Evolutionary conservation across 2,113 vertebrate genomes (phyloP).

Genomic region (Scomber japonicus): DNA sequence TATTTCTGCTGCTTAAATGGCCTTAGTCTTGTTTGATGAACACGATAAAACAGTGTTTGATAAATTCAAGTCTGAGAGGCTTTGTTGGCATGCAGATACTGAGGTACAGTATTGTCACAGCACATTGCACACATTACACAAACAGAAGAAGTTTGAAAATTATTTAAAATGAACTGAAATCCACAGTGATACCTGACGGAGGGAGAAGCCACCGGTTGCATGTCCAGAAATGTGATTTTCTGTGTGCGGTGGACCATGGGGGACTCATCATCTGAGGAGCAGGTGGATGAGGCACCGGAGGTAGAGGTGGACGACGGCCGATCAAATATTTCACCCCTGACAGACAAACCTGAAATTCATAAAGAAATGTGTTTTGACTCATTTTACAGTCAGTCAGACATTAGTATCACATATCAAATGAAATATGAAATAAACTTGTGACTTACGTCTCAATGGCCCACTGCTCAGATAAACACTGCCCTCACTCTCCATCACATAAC

Average conservation of each 20-base stretch:
- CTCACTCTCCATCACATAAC: conserved; percentile 88
- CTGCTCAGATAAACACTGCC: conserved; percentile 85
- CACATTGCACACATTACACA: too few species aligned
- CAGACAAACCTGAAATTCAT: conserved; percentile 53
- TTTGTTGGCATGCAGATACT: too few species aligned
- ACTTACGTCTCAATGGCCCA: conserved; percentile 85
- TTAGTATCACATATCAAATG: background rate
- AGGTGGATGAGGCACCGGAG: too few species aligned
- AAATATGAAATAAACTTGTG: background rate
- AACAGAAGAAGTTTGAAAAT: too few species aligned
- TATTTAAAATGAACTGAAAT: background rate
- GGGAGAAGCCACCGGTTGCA: conserved; percentile 89
- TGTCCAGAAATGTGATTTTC: conserved; percentile 89
- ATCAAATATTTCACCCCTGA: conserved; percentile 28
- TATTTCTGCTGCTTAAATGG: too few species aligned
- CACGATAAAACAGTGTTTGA: too few species aligned
- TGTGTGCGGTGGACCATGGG: conserved; percentile 72
- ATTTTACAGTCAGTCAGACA: background rate
- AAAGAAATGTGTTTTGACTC: background rate
- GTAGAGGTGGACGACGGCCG: conserved; percentile 62
- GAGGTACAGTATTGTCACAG: too few species aligned
- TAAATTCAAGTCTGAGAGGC: too few species aligned
- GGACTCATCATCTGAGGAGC: conserved; percentile 85
- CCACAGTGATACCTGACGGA: conserved; percentile 76
- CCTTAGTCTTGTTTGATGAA: too few species aligned